These are phyloP conservation scores for Chaetoderma sp. DNA, from an alignment of 2,888 invertebrate species.

Conservation along the genomic window DNA sequence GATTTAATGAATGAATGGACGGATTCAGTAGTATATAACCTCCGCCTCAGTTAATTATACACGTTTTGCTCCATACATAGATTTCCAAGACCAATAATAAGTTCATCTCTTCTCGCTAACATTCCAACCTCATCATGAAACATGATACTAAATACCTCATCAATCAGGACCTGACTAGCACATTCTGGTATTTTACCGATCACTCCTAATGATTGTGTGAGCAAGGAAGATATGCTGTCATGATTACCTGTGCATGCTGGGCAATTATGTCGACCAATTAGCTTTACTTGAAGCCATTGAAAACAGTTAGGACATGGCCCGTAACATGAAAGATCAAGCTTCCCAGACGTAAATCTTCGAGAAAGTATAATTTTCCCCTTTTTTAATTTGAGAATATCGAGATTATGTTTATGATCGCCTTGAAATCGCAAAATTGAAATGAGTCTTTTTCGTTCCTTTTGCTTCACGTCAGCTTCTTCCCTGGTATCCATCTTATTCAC, in stretches of 20 bases:
- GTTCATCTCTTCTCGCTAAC: not conserved
- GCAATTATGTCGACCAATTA: not conserved
- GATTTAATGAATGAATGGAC: too few species aligned
- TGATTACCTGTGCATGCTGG: not conserved
- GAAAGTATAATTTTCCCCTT: constrained; percentile 6
- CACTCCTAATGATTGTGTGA: not conserved
- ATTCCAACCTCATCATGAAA: not conserved
- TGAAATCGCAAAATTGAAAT: not conserved
- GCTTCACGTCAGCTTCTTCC: too few species aligned
- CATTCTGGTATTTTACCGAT: not conserved
- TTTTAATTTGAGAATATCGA: not conserved
- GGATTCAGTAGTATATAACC: not conserved
- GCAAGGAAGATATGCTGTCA: not conserved
- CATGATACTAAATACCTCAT: constrained; percentile 6
- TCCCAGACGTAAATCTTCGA: not conserved
- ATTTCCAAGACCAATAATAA: constrained; percentile 5
- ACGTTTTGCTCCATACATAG: not conserved
- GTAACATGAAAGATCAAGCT: not conserved
- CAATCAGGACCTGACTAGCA: not conserved
- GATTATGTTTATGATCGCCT: not conserved
- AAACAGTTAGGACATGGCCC: constrained; percentile 7
- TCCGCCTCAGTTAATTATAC: not conserved
- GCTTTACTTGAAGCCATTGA: not conserved
- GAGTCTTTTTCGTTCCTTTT: too few species aligned
- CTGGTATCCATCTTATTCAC: too few species aligned